These are phyloP conservation scores for Phenganax stokvisi DNA, from an alignment of 92 coral and sea anemone species.

Conservation along the genomic window DNA sequence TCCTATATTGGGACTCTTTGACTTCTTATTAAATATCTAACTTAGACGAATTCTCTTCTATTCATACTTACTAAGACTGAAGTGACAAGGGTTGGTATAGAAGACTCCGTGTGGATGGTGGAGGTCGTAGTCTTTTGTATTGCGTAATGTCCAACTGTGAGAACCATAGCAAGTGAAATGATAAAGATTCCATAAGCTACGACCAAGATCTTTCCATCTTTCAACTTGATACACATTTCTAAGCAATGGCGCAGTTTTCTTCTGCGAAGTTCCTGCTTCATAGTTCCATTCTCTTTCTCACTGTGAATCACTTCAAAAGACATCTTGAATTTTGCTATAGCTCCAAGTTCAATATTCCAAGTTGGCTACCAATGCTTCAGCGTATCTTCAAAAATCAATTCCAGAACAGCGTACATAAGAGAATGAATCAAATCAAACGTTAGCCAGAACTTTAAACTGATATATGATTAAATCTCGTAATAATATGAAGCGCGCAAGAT, in stretches of 20 bases:
- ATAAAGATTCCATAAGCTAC: conserved; percentile 16
- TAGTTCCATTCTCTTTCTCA: not conserved
- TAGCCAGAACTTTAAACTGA: not conserved
- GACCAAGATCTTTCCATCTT: conserved; percentile 25
- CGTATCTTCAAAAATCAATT: not conserved
- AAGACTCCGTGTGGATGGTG: conserved; percentile 12
- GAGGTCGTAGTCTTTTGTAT: conserved; percentile 18
- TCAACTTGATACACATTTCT: conserved; percentile 5
- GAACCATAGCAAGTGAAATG: conserved; percentile 4
- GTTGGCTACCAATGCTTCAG: too few species aligned
- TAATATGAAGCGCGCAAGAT: conserved; percentile 11
- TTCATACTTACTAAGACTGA: conserved; percentile 18
- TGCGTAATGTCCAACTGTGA: conserved; percentile 10
- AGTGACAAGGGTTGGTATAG: conserved; percentile 16
- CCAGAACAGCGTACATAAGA: not conserved
- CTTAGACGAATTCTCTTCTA: not conserved
- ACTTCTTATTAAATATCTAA: not conserved
- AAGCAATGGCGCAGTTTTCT: conserved; percentile 8
- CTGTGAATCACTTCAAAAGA: not conserved
- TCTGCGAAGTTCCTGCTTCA: not conserved
- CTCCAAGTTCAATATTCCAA: too few species aligned
- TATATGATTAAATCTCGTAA: not conserved
- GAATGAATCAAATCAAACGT: not conserved
- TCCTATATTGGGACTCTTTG: not conserved
- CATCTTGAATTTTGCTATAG: not conserved